A percentile compares a stretch with the other conserved stretches of the same genome.
Conservation (phyloP, 2,113 vertebrate species). For the Otolemur garnettii region DNA sequence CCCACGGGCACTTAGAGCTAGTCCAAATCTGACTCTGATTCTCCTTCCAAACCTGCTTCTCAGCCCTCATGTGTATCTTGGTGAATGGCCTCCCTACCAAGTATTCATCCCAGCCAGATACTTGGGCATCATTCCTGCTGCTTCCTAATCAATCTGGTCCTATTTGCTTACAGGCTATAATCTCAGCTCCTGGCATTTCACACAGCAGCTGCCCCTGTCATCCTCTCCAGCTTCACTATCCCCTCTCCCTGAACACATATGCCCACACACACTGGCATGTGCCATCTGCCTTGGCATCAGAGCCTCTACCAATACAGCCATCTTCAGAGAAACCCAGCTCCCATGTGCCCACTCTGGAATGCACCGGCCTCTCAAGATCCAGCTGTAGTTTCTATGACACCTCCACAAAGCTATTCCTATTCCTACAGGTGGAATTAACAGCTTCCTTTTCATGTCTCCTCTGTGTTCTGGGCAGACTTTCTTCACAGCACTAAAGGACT, state of each 20-base stretch:
- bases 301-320: too few relatives aligned
- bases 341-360: too few relatives aligned
- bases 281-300: accelerated
- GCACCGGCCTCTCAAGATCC: neutral
- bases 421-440: neutral
- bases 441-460: neutral
- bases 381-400: neutral
- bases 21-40: neutral
- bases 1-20: neutral
- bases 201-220: neutral
- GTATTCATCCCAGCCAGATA: too few relatives aligned
- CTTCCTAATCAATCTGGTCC: neutral
- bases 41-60: neutral
- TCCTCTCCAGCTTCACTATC: neutral
- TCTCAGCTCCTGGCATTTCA: neutral
- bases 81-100: neutral
- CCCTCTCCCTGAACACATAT: too few relatives aligned
- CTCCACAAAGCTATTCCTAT: neutral
- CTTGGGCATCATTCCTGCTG: neutral
- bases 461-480: neutral
- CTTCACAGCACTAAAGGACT: neutral
- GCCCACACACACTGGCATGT: neutral
- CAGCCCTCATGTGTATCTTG: neutral
- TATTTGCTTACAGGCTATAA: neutral
- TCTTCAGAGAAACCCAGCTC: neutral